phyloP scores from a whole-genome alignment of 2,113 vertebrate genomes.

The Elephantulus edwardii region DNA sequence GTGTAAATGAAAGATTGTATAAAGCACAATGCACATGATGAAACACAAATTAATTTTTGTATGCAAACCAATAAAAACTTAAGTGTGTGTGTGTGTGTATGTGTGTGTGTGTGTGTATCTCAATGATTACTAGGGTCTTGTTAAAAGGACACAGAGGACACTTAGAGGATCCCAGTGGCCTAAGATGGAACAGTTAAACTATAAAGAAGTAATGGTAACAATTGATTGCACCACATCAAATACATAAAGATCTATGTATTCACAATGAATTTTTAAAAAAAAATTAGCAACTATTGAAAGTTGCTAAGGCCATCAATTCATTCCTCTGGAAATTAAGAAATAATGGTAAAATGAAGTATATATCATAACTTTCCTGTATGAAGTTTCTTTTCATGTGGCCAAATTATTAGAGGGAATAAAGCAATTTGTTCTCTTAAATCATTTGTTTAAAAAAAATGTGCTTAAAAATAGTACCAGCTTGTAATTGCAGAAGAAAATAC shows the following conservation, averaged over 20 bases:
- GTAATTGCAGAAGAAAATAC: slow-evolving; percentile 5
- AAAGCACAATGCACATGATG: no score
- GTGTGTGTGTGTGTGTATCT: no score
- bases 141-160: slow-evolving; percentile 8
- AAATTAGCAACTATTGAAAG: not conserved
- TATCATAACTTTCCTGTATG: not conserved
- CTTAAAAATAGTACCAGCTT: not conserved
- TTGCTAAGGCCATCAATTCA: not conserved
- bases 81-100: no score
- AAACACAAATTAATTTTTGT: no score
- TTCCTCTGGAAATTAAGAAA: slow-evolving; percentile 38
- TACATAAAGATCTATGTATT: slow-evolving; percentile 15
- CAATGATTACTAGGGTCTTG: not conserved
- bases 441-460: no score
- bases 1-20: no score
- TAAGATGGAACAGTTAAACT: slow-evolving; percentile 1
- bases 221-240: slow-evolving; percentile 1
- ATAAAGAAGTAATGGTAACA: slow-evolving; percentile 15
- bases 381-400: slow-evolving; percentile 31
- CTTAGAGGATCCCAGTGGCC: not conserved
- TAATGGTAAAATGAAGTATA: not conserved
- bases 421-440: no score
- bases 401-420: slow-evolving; percentile 14
- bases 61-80: no score
- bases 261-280: not conserved